Percentiles rank a stretch among this genome's conserved stretches.
phyloP scores from a whole-genome alignment of 2,797 vertebrate species.

The Huso huso region DNA sequence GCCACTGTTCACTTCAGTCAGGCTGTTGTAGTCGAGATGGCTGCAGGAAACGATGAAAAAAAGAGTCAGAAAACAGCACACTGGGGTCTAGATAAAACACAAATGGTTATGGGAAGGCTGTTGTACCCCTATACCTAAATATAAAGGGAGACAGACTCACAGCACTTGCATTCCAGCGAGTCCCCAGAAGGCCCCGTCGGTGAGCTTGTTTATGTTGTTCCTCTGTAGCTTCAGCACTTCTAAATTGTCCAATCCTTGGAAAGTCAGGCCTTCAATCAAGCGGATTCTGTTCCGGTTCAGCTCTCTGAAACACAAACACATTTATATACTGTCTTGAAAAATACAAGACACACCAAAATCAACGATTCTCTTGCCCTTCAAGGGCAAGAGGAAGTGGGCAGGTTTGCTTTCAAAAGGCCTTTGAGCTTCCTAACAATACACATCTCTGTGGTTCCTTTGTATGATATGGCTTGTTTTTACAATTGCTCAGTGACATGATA shows the following conservation, averaged over 20 bases:
- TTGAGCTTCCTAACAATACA: constrained; percentile 25
- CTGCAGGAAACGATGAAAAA: constrained; percentile 44
- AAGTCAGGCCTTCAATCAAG: constrained; percentile 90
- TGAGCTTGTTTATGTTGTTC: constrained; percentile 89
- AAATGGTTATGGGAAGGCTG: no score
- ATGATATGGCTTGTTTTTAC: constrained; percentile 33
- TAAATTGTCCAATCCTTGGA: constrained; percentile 83
- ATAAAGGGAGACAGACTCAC: constrained; percentile 55
- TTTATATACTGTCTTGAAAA: constrained; percentile 5
- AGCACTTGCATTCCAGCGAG: constrained; percentile 86
- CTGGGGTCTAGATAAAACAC: background rate
- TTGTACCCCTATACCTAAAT: no score
- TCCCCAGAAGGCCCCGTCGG: constrained; percentile 92
- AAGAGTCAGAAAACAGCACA: background rate
- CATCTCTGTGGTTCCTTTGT: constrained; percentile 35
- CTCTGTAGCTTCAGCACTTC: constrained; percentile 91
- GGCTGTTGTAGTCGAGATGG: constrained; percentile 86
- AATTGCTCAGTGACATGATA: constrained; percentile 44
- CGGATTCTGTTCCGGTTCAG: constrained; percentile 90
- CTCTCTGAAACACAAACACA: constrained; percentile 61
- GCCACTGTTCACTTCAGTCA: constrained; percentile 90
- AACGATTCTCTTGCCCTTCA: constrained; percentile 10
- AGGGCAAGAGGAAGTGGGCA: constrained; percentile 7
- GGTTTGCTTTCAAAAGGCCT: constrained; percentile 28
- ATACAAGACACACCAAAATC: background rate